Evolutionary conservation across 2,113 vertebrate species (phyloP).

Genomic region (Atherinomorus stipes): DNA sequence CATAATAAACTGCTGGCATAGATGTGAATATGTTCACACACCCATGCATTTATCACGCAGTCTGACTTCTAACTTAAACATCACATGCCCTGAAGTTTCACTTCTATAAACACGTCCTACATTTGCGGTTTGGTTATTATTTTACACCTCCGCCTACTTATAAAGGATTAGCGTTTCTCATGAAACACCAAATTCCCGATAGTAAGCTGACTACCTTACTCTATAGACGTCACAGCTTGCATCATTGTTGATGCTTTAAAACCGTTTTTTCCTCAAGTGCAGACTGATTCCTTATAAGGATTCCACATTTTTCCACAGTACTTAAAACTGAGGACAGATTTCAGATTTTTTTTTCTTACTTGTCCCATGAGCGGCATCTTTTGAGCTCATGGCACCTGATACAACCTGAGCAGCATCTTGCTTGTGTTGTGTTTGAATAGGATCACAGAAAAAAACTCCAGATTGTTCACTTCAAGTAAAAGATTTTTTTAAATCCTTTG

Average conservation of each 20-base stretch:
- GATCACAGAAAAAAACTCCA: not conserved
- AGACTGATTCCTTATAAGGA: not conserved
- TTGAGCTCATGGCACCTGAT: not conserved
- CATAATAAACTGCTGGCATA: constrained; percentile 25
- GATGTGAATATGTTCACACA: constrained; percentile 36
- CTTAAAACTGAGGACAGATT: not conserved
- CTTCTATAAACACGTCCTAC: not conserved
- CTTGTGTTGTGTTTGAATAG: not conserved
- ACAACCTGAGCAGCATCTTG: not conserved
- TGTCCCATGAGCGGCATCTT: not conserved
- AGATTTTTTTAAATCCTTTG: too few relatives aligned
- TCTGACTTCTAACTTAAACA: constrained; percentile 3
- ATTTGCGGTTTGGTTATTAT: not conserved
- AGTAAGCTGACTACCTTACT: not conserved
- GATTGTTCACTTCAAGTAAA: not conserved
- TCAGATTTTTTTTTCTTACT: not conserved
- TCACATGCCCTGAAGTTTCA: constrained; percentile 9
- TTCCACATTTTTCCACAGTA: not conserved
- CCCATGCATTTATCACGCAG: constrained; percentile 31
- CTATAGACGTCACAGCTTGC: not conserved
- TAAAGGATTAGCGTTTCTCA: not conserved
- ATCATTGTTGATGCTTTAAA: not conserved
- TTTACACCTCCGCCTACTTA: too few relatives aligned
- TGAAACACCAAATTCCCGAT: not conserved
- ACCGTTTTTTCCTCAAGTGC: not conserved